phyloP scores from a whole-genome alignment of 2,797 vertebrate genomes.

The Takifugu ocellatus region DNA sequence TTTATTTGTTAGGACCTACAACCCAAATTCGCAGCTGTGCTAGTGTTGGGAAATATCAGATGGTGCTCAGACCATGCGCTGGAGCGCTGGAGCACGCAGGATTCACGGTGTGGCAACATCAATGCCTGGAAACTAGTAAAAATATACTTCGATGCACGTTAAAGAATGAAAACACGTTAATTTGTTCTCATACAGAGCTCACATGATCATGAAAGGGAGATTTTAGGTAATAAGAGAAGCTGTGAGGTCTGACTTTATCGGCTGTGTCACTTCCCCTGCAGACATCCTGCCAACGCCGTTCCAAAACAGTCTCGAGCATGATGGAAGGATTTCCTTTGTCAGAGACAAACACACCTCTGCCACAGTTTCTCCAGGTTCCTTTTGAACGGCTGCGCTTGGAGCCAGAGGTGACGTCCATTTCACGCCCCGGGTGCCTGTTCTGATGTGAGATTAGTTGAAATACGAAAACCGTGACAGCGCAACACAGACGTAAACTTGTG shows the following conservation, averaged over 20 bases:
- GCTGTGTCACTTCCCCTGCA: conserved; percentile 3
- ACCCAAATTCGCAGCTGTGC: too few species aligned
- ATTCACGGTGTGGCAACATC: too few species aligned
- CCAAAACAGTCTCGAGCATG: conserved; percentile 4
- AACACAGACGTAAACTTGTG: conserved; percentile 2
- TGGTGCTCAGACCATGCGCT: too few species aligned
- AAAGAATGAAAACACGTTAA: too few species aligned
- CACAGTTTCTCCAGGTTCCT: conserved; percentile 7
- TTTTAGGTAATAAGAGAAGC: too few species aligned
- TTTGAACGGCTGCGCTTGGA: conserved; percentile 32
- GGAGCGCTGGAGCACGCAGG: too few species aligned
- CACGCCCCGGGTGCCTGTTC: conserved; percentile 47
- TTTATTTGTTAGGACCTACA: too few species aligned
- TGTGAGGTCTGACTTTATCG: background rate
- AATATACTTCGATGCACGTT: too few species aligned
- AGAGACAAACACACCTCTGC: conserved; percentile 1
- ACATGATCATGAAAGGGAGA: too few species aligned
- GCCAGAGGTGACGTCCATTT: conserved; percentile 46
- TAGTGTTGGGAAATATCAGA: too few species aligned
- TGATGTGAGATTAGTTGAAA: conserved; percentile 45
- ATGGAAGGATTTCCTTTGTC: conserved; percentile 25
- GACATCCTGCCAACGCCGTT: background rate
- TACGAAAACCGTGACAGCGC: conserved; percentile 39
- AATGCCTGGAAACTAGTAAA: too few species aligned
- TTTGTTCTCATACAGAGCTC: too few species aligned